phyloP scores from a whole-genome alignment of 2,888 invertebrate genomes.

The Falcaria lacertinaria region DNA sequence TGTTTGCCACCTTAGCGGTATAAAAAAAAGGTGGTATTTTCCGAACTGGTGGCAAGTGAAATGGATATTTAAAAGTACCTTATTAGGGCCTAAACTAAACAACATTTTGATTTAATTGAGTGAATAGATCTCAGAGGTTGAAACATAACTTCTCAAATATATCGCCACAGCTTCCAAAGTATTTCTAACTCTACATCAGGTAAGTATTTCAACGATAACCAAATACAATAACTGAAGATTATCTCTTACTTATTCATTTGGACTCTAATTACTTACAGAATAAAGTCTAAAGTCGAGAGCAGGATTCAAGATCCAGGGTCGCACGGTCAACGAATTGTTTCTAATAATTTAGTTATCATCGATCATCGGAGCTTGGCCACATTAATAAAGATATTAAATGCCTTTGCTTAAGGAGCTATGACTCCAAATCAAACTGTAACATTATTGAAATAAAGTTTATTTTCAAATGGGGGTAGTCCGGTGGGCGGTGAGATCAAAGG shows the following conservation, averaged over 20 bases:
- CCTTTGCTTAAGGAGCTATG: conserved; percentile 22
- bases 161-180: conserved; percentile 20
- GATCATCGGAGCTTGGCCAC: conserved; percentile 67
- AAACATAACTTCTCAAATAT: conserved; percentile 3
- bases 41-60: too few species aligned
- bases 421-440: conserved; percentile 7
- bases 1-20: too few species aligned
- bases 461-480: conserved; percentile 4
- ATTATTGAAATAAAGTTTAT: neutral
- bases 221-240: conserved; percentile 72
- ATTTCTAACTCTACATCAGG: conserved; percentile 27
- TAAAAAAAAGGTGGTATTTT: too few species aligned
- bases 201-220: conserved; percentile 60
- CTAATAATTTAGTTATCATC: conserved; percentile 75
- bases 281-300: conserved; percentile 21
- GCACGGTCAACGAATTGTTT: conserved; percentile 69
- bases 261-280: conserved; percentile 14
- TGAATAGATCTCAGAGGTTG: neutral
- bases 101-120: too few species aligned
- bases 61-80: too few species aligned
- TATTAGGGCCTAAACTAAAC: too few species aligned
- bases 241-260: conserved; percentile 47
- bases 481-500: conserved; percentile 61
- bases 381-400: conserved; percentile 76
- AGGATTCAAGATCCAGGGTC: conserved; percentile 28